phyloP scores from a whole-genome alignment of 2,888 invertebrate genomes.

The Microdon myrmicae region DNA sequence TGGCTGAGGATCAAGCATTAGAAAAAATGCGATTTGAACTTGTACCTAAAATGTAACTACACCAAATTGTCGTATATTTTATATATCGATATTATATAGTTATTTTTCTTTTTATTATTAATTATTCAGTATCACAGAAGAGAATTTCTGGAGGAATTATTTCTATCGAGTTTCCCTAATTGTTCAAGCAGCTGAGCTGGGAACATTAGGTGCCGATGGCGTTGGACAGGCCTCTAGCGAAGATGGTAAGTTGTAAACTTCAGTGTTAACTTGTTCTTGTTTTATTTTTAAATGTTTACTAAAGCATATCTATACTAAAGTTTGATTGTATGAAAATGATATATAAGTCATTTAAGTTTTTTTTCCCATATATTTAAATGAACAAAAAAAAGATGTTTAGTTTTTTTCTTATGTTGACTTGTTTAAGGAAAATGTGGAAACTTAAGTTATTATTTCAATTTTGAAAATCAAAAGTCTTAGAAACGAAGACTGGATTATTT shows the following conservation, averaged over 20 bases:
- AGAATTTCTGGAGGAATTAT: constrained; percentile 99
- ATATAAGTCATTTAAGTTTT: too few species aligned
- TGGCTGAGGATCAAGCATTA: constrained; percentile 94
- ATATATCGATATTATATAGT: background rate
- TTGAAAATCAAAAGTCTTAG: constrained; percentile 22
- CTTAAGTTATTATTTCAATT: constrained; percentile 25
- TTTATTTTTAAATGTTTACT: constrained; percentile 13
- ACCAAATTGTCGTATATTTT: background rate
- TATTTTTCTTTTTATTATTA: constrained; percentile 1
- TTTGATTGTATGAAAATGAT: background rate
- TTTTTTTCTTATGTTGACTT: constrained; percentile 17
- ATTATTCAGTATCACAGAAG: constrained; percentile 85
- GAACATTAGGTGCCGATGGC: constrained; percentile 67
- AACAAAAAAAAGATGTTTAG: background rate
- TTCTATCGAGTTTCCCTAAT: constrained; percentile 99
- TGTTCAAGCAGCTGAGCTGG: constrained; percentile 90
- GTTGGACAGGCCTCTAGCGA: constrained; percentile 67
- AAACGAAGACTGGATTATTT: constrained; percentile 3
- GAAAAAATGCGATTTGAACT: constrained; percentile 99
- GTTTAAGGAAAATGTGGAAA: constrained; percentile 53
- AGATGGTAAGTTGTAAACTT: constrained; percentile 63
- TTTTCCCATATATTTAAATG: background rate
- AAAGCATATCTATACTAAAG: constrained; percentile 10
- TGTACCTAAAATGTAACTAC: constrained; percentile 96
- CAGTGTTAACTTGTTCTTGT: constrained; percentile 9